These are phyloP conservation scores for Orestias chungarensis DNA, from an alignment of 2,797 vertebrate species.

Conservation along the genomic window DNA sequence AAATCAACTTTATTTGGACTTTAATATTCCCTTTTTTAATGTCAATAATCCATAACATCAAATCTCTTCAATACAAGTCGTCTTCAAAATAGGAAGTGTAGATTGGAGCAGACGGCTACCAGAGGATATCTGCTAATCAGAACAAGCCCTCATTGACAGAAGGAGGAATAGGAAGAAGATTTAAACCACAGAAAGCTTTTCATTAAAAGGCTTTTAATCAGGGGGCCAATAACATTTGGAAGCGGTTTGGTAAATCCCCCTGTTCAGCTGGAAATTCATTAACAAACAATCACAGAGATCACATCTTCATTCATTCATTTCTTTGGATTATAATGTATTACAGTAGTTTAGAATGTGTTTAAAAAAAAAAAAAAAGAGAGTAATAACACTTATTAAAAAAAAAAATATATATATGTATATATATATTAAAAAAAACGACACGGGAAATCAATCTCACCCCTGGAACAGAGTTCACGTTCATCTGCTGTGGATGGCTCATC, in stretches of 20 bases:
- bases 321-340: not conserved
- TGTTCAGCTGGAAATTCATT: not conserved
- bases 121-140: not conserved
- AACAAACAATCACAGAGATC: not conserved
- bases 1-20: not conserved
- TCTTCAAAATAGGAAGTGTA: not conserved
- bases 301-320: not conserved
- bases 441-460: constrained; percentile 78
- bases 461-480: constrained; percentile 92
- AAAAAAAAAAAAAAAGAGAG: not conserved
- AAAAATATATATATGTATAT: too few species aligned
- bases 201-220: not conserved
- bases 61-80: not conserved
- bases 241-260: too few species aligned
- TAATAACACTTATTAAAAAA: too few species aligned
- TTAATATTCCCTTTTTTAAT: not conserved
- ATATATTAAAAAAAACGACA: not conserved
- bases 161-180: not conserved
- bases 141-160: not conserved
- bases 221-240: too few species aligned
- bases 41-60: not conserved
- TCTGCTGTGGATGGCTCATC: constrained; percentile 93
- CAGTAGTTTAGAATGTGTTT: not conserved
- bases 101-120: not conserved
- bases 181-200: not conserved